Percentiles rank a stretch among this genome's conserved stretches.
phyloP scores from a whole-genome alignment of 1,140 invertebrate genomes.

The Drosophila equinoxialis region DNA sequence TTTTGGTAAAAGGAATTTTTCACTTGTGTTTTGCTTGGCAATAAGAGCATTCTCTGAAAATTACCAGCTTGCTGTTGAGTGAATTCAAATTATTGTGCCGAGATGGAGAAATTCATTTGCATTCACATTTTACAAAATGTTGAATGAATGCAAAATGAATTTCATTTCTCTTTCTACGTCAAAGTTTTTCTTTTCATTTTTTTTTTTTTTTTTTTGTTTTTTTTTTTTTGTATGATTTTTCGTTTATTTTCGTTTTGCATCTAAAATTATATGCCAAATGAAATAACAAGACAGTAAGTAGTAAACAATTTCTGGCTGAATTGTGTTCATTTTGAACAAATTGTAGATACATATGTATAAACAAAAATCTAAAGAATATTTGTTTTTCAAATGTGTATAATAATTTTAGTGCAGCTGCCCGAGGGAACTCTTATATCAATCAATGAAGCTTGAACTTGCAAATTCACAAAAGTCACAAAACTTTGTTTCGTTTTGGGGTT shows the following conservation, averaged over 20 bases:
- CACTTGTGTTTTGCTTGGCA: not conserved
- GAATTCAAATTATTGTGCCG: conserved; percentile 1
- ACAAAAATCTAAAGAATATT: not conserved
- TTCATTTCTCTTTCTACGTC: not conserved
- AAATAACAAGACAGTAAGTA: conserved; percentile 11
- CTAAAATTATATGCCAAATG: conserved; percentile 10
- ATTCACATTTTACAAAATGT: not conserved
- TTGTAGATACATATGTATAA: not conserved
- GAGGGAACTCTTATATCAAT: not conserved
- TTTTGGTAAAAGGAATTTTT: not conserved
- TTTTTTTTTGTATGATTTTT: not conserved
- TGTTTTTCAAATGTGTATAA: not conserved
- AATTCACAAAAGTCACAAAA: not conserved
- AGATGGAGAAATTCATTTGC: conserved; percentile 1
- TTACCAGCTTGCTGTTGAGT: conserved; percentile 2
- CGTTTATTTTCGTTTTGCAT: conserved; percentile 12
- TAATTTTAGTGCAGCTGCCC: not conserved
- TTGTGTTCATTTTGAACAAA: not conserved
- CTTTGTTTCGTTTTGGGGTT: not conserved
- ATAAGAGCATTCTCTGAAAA: not conserved
- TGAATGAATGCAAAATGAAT: not conserved
- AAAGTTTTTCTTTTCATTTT: not conserved
- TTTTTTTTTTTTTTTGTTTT: not conserved
- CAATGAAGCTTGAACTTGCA: not conserved
- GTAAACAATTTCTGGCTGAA: conserved; percentile 4